Evolutionary conservation across 2,888 invertebrate genomes (phyloP).

Genomic region (Keiferia lycopersicella): DNA sequence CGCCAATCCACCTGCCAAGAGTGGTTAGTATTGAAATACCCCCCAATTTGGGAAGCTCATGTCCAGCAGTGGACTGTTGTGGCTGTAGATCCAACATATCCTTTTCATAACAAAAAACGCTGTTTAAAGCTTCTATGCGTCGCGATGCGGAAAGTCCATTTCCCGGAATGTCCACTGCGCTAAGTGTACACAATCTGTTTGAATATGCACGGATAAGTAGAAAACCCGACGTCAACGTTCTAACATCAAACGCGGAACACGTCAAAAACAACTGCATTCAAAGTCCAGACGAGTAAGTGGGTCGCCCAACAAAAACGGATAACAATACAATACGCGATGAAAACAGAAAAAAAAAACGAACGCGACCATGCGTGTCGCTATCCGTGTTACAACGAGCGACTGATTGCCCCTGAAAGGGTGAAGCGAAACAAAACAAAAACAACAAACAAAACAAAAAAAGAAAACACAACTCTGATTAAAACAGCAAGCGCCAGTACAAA

Average conservation of each 20-base stretch:
- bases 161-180: too few species aligned
- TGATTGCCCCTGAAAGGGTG: conserved; percentile 71
- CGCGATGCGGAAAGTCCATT: too few species aligned
- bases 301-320: conserved; percentile 42
- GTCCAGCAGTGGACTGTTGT: too few species aligned
- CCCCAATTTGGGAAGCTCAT: too few species aligned
- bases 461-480: conserved; percentile 63
- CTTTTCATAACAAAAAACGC: too few species aligned
- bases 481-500: conserved; percentile 58
- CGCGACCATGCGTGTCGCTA: conserved; percentile 58
- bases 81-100: too few species aligned
- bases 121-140: too few species aligned
- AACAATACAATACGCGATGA: conserved; percentile 41
- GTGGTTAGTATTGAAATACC: too few species aligned
- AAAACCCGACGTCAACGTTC: neutral
- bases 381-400: conserved; percentile 65
- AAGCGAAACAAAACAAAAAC: conserved; percentile 59
- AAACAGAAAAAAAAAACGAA: conserved; percentile 36
- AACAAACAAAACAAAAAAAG: conserved; percentile 21
- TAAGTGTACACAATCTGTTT: neutral
- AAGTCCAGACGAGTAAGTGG: conserved; percentile 39
- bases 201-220: neutral
- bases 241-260: conserved; percentile 23
- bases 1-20: too few species aligned
- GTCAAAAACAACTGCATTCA: conserved; percentile 42